phyloP scores from a whole-genome alignment of 2,797 vertebrate genomes.

The Labroides dimidiatus region DNA sequence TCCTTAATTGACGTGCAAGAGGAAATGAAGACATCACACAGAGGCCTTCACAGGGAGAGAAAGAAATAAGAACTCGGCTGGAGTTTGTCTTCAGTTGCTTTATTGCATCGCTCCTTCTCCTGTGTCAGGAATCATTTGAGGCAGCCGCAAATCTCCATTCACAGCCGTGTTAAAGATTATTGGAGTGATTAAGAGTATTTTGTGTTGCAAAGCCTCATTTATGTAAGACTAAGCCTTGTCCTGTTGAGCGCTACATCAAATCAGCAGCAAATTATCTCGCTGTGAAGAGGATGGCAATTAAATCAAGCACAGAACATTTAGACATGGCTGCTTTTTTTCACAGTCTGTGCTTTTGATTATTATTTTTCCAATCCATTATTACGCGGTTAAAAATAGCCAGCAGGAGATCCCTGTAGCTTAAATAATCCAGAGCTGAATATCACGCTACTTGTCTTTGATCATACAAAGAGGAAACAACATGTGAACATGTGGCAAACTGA shows the following conservation, averaged over 20 bases:
- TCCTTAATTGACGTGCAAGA: slow-evolving; percentile 62
- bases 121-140: slow-evolving; percentile 44
- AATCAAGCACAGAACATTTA: slow-evolving; percentile 35
- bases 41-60: background rate
- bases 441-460: slow-evolving; percentile 15
- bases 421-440: background rate
- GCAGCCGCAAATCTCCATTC: slow-evolving; percentile 38
- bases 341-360: slow-evolving; percentile 15
- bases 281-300: slow-evolving; percentile 31
- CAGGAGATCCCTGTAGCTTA: slow-evolving; percentile 24
- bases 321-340: slow-evolving; percentile 25
- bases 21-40: slow-evolving; percentile 66
- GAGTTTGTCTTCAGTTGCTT: slow-evolving; percentile 22
- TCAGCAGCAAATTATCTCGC: slow-evolving; percentile 39
- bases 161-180: slow-evolving; percentile 44
- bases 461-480: slow-evolving; percentile 32
- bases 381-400: slow-evolving; percentile 47
- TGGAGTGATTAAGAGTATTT: slow-evolving; percentile 46
- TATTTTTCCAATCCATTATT: slow-evolving; percentile 47
- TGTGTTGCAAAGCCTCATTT: slow-evolving; percentile 59
- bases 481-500: slow-evolving; percentile 47
- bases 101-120: slow-evolving; percentile 11
- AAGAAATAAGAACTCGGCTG: too few relatives aligned
- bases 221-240: slow-evolving; percentile 38
- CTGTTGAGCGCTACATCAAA: slow-evolving; percentile 21